phyloP scores from a whole-genome alignment of 2,797 vertebrate genomes.

The Arnoldichthys spilopterus region DNA sequence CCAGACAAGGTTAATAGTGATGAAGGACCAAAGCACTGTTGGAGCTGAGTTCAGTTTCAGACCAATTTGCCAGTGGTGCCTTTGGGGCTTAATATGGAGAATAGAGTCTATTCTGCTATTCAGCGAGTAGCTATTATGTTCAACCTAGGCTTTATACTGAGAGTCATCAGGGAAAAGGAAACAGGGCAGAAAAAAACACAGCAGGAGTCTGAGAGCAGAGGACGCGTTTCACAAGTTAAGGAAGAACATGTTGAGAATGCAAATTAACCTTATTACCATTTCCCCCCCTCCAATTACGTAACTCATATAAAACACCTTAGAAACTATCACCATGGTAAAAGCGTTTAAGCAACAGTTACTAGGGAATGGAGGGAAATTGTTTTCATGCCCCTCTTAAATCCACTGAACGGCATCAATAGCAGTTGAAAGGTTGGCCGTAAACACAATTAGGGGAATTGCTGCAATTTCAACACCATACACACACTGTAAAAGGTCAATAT shows the following conservation, averaged over 20 bases:
- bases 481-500: constrained; percentile 36
- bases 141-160: neutral
- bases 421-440: constrained; percentile 22
- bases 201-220: constrained; percentile 18
- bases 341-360: constrained; percentile 71
- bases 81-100: neutral
- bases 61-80: constrained; percentile 6
- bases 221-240: constrained; percentile 46
- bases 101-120: neutral
- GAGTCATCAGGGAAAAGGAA: constrained; percentile 30
- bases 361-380: constrained; percentile 55
- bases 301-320: constrained; percentile 69
- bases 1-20: neutral
- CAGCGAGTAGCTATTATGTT: constrained; percentile 5
- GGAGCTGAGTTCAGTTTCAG: constrained; percentile 5
- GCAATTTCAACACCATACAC: constrained; percentile 24
- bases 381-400: constrained; percentile 37
- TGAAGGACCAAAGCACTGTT: constrained; percentile 12
- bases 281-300: constrained; percentile 65
- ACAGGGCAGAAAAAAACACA: constrained; percentile 39
- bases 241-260: constrained; percentile 58
- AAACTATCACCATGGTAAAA: constrained; percentile 75
- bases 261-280: constrained; percentile 69
- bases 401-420: constrained; percentile 32
- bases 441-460: constrained; percentile 32